Evolutionary conservation across 2,888 invertebrate species (phyloP).

Genomic region (Dione vanillae): DNA sequence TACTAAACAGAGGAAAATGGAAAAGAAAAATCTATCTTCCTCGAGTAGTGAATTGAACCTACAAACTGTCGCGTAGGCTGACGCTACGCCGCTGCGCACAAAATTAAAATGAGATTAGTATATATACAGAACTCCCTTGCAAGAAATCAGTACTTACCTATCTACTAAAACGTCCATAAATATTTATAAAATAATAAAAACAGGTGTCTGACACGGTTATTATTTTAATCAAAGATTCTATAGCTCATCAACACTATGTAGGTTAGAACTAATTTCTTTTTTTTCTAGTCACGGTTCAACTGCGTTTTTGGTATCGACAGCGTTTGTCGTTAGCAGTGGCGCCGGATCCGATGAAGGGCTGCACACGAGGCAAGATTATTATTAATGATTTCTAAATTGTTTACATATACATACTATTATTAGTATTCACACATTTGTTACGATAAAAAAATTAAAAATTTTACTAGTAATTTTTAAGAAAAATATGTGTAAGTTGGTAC

Average conservation of each 20-base stretch:
- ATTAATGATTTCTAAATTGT: neutral
- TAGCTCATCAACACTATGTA: neutral
- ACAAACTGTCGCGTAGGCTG: too few relatives aligned
- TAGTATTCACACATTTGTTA: too few relatives aligned
- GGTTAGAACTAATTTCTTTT: conserved; percentile 1
- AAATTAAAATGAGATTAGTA: too few relatives aligned
- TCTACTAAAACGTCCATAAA: neutral
- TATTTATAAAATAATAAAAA: neutral
- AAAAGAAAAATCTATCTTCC: too few relatives aligned
- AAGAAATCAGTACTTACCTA: too few relatives aligned
- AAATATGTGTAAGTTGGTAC: too few relatives aligned
- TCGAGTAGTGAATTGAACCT: too few relatives aligned
- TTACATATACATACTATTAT: neutral
- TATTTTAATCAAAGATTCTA: neutral
- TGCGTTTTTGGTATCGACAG: conserved; percentile 95
- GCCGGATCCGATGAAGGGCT: conserved; percentile 96
- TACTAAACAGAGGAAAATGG: too few relatives aligned
- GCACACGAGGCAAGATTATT: conserved; percentile 88
- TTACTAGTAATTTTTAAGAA: too few relatives aligned
- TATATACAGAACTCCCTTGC: too few relatives aligned
- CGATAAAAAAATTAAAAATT: too few relatives aligned
- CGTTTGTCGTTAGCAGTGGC: conserved; percentile 94
- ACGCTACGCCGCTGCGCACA: too few relatives aligned
- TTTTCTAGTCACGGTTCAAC: conserved; percentile 95
- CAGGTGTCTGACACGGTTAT: neutral